Conservation (phyloP, 2,797 vertebrate genomes). For the Ceryle rudis region DNA sequence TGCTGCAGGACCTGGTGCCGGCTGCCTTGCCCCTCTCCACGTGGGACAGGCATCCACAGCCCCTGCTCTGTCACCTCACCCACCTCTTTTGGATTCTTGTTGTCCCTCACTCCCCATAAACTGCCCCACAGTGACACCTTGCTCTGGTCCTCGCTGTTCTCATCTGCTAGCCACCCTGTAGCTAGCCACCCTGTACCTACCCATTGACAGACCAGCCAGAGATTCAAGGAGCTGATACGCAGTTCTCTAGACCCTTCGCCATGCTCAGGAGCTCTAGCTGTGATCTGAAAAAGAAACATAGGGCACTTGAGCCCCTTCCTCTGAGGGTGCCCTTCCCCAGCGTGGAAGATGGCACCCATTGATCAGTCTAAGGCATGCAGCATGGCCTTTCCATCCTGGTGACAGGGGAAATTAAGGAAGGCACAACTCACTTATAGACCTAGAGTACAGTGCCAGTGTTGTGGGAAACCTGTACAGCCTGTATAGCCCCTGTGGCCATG, state of each 20-base stretch:
- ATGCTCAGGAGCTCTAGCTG: background rate
- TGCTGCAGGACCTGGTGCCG: background rate
- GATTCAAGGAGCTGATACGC: background rate
- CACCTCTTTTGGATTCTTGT: background rate
- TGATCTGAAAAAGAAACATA: accelerated
- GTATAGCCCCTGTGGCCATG: accelerated
- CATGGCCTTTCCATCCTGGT: background rate
- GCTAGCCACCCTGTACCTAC: background rate
- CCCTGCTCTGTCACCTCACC: background rate
- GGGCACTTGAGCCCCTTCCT: background rate
- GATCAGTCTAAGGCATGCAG: background rate
- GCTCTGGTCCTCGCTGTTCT: background rate
- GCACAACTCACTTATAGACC: background rate
- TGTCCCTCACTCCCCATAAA: background rate
- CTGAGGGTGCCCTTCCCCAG: accelerated
- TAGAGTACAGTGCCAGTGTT: background rate
- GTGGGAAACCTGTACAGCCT: background rate
- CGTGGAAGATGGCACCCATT: accelerated
- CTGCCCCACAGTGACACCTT: background rate
- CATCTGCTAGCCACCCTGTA: background rate
- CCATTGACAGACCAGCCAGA: background rate
- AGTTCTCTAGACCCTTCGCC: background rate
- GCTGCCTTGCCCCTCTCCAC: background rate
- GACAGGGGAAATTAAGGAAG: background rate
- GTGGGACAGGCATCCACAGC: background rate